A percentile compares a stretch with the other conserved stretches of the same genome.
Conservation (phyloP, 92 coral and sea anemone genomes). For the Heteractis magnifica region DNA sequence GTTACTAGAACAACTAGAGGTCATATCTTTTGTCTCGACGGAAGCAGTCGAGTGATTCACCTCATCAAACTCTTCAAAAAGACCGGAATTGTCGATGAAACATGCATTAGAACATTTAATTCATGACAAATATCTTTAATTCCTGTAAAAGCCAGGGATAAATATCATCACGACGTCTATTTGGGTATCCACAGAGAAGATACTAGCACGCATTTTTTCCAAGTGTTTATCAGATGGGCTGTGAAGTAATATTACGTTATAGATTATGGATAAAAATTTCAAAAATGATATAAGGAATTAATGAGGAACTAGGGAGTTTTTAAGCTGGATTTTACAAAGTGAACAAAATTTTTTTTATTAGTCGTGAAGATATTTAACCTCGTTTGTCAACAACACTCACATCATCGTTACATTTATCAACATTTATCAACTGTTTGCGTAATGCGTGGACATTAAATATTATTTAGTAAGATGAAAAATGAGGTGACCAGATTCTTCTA, state of each 20-base stretch:
- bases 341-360: background rate
- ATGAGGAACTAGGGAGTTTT: no score
- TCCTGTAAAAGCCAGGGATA: background rate
- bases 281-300: no score
- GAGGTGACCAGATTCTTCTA: background rate
- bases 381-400: background rate
- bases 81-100: background rate
- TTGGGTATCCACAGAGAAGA: background rate
- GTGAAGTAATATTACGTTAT: no score
- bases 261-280: no score
- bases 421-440: background rate
- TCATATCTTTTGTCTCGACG: conserved; percentile 2
- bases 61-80: background rate
- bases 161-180: no score
- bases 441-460: background rate
- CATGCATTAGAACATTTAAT: background rate
- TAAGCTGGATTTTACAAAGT: no score
- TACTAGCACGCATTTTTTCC: background rate
- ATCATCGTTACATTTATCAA: conserved; percentile 1
- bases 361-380: background rate
- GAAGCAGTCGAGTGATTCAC: conserved; percentile 5
- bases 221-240: background rate
- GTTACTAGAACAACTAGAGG: conserved; percentile 10
- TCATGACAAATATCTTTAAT: background rate
- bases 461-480: background rate